Conservation (phyloP, 2,797 vertebrate genomes). For the Clarias fuscus region DNA sequence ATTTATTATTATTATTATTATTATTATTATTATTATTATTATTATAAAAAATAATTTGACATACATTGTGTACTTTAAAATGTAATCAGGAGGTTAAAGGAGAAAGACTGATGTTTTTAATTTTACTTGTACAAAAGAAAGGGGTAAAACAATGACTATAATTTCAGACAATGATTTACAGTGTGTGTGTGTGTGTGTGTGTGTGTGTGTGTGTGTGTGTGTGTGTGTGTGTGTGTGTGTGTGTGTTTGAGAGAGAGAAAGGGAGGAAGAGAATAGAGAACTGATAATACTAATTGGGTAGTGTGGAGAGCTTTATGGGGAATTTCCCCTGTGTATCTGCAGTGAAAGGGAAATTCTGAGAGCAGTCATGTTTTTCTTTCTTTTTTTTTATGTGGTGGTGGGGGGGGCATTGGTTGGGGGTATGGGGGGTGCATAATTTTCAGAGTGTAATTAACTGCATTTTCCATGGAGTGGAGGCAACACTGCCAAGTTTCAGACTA, state of each 20-base stretch:
- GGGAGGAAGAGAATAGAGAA: neutral
- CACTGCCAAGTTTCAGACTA: neutral
- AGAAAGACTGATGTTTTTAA: neutral
- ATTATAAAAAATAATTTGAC: no score
- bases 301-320: neutral
- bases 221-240: neutral
- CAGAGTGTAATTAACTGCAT: neutral
- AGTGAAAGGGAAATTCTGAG: conserved; percentile 1
- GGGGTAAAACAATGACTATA: neutral
- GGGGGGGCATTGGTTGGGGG: no score
- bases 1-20: no score
- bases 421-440: neutral
- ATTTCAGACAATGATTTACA: neutral
- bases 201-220: neutral
- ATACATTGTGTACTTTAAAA: neutral
- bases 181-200: neutral
- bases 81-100: neutral
- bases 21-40: no score
- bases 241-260: neutral
- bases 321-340: conserved; percentile 5
- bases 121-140: no score
- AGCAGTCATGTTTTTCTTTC: neutral
- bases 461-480: no score
- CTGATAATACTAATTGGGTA: conserved; percentile 20
- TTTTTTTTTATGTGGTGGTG: no score